Base-by-base conservation (phyloP, 2,113 vertebrate species). In the Pachyramphus minor region DNA sequence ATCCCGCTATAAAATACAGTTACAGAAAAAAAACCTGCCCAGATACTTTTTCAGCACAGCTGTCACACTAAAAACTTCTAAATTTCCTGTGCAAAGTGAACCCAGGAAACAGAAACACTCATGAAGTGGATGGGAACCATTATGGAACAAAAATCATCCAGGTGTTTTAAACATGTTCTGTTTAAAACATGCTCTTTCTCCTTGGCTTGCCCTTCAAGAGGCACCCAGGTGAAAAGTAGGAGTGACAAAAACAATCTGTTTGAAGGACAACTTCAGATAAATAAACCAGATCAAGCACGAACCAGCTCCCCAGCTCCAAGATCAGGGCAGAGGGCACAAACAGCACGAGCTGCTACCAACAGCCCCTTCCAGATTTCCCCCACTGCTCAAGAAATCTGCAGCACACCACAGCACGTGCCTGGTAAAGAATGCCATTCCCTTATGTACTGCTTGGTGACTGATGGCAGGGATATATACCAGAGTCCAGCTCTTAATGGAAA, bases 211-310 rank as follows among this genome's bases (percentile, higher is more conserved):
- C 76, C 69, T 77, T 83, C 68, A 47, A 49, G 72, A 85, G 56
- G 72, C 60, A 88, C 30, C 55, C 87, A 81, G 55, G 53, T 78
- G 17, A 82, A 95, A 96, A 93, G 28, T 45, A 82, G 3, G 6
- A 66, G 24, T 14, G 45, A 75, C 68, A 55, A 79, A 96, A 95
- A 12, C 81, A 75, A 94, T 35, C 64, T 3, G 0, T 44, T 17
- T 89, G 76, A 93, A 84, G 87, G 90, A 76, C 69, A 63, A n/a
- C 33, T 69, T 55, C 12, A 82, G 18, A 66, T 60, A 72, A 77
- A 91, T 14, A 23, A 94, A 79, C 2, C 60, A 89, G 84, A 89
- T 44, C 5, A 45, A 74, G 62, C 71, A 79, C 0, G 5, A 89
- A 56, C 3, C 5, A 2, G 41, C 62, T 77, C 31, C 30, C 49